phyloP scores from a whole-genome alignment of 2,888 invertebrate genomes.

The Schrankia costaestrigalis region DNA sequence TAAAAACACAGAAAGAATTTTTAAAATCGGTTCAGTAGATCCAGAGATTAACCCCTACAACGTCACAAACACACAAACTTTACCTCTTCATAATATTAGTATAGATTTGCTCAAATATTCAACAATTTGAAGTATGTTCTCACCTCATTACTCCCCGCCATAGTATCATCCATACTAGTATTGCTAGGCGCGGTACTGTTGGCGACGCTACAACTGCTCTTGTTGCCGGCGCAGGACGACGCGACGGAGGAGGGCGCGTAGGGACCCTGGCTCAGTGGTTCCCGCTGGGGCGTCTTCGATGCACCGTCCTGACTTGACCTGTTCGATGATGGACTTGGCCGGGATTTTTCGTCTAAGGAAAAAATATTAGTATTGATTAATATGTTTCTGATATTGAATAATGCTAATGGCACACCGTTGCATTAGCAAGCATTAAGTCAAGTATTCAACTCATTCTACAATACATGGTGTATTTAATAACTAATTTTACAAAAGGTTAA shows the following conservation, averaged over 20 bases:
- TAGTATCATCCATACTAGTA: slow-evolving; percentile 56
- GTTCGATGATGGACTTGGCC: slow-evolving; percentile 75
- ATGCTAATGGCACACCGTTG: too few relatives aligned
- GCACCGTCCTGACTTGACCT: slow-evolving; percentile 70
- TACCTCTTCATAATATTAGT: background rate
- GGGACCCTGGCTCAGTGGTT: slow-evolving; percentile 60
- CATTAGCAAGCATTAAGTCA: too few relatives aligned
- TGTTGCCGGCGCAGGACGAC: slow-evolving; percentile 49
- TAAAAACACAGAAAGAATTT: too few relatives aligned
- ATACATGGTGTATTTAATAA: too few relatives aligned
- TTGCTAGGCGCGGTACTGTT: slow-evolving; percentile 48
- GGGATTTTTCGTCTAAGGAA: slow-evolving; percentile 68
- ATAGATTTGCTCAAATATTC: too few relatives aligned
- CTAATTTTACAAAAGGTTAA: too few relatives aligned
- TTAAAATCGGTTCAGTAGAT: too few relatives aligned
- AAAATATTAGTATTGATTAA: background rate
- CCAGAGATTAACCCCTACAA: too few relatives aligned
- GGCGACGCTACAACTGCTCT: slow-evolving; percentile 60
- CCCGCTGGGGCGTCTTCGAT: slow-evolving; percentile 71
- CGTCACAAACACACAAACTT: too few relatives aligned
- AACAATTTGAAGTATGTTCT: too few relatives aligned
- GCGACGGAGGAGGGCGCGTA: slow-evolving; percentile 64
- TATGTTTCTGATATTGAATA: background rate
- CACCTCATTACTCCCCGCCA: slow-evolving; percentile 59
- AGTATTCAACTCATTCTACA: too few relatives aligned